Conservation (phyloP, 2,888 invertebrate species). For the Eustalomyia histrio region DNA sequence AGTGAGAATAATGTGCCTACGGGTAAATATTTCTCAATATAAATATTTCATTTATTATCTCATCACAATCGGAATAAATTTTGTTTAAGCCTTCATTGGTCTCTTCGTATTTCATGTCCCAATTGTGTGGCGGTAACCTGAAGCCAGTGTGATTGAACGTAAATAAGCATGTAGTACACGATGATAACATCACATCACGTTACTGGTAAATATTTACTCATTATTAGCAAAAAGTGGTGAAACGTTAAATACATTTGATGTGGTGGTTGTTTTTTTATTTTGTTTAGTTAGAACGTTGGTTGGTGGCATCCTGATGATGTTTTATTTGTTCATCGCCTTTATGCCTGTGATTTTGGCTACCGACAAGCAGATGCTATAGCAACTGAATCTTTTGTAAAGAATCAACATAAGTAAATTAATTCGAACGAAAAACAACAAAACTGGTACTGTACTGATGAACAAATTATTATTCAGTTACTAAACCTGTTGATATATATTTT, state of each 20-base stretch:
- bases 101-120: neutral
- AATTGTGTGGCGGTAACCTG: constrained; percentile 19
- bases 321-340: neutral
- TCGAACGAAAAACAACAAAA: no score
- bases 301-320: constrained; percentile 3
- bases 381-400: no score
- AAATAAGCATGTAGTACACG: neutral
- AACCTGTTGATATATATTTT: no score
- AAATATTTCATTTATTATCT: constrained; percentile 44
- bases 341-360: neutral
- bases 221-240: constrained; percentile 59
- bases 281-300: neutral
- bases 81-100: constrained; percentile 12
- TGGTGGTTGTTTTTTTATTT: neutral
- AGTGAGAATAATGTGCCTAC: constrained; percentile 4
- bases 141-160: constrained; percentile 18
- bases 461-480: no score
- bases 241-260: constrained; percentile 44
- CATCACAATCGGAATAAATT: constrained; percentile 44
- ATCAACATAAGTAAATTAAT: no score
- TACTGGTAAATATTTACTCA: constrained; percentile 59
- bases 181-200: constrained; percentile 46
- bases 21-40: constrained; percentile 29
- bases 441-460: no score
- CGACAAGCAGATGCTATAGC: no score